Evolutionary conservation across 2,888 invertebrate genomes (phyloP), one percentile per base, ranked within the genome.

Genomic region (Halictus quadricinctus): DNA sequence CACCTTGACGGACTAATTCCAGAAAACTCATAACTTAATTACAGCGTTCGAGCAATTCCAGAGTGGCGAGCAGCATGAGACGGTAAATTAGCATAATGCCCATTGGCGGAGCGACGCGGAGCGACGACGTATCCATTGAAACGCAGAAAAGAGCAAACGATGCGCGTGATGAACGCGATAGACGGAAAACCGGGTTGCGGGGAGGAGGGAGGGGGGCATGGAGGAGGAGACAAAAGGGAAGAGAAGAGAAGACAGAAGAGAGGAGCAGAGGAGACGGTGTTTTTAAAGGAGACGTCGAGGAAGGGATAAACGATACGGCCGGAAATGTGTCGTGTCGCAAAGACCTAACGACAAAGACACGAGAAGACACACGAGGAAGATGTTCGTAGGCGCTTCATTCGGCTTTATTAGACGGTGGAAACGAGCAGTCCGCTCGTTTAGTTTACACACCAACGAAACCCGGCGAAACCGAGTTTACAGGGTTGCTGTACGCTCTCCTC

Each of bases 311-410:
- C 84, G 90, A 90, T 91, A 92, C 87, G 91, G 86, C 92, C 93
- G 93, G 93, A 93, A 93, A 91, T 88, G 93, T 91, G 92, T 93
- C 91, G 88, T 77, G 87, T 88, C 89, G 86, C 87, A 84, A 89
- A 86, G 81, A 15, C 73, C 69, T 85, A 90, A 90, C 88, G 88
- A 87, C 77, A 60, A 79, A 76, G 87, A 82, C 72, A 82, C 79
- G 79, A 81, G 79, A 84, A 84, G 81, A 79, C 60, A 83, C 72
- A 82, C 64, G 74, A 88, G 85, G 83, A 87, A 86, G 83, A 85
- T 54, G 84, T 78, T 83, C 69, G 84, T 86, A 83, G 81, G 83
- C 80, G 89, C 73, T 83, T 88, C 88, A 75, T 87, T 90, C 86
- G 72, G 74, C 73, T 88, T 89, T 83, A 89, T 90, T 90, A 84